These are phyloP conservation scores for Coelopa frigida DNA, from an alignment of 1,140 invertebrate species.

Conservation along the genomic window DNA sequence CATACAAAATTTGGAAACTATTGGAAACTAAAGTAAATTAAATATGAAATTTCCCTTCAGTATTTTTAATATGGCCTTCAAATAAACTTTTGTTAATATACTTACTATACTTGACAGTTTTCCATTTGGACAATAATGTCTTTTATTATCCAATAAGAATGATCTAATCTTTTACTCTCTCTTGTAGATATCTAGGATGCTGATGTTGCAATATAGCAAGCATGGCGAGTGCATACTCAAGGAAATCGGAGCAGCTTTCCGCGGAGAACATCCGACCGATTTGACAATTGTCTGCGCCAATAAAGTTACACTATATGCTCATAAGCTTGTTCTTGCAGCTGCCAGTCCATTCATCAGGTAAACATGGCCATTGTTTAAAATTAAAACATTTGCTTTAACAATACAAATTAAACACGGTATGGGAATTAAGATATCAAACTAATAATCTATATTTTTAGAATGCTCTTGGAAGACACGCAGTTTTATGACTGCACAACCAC, in stretches of 20 bases:
- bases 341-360: slow-evolving; percentile 71
- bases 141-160: background rate
- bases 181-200: slow-evolving; percentile 55
- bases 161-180: slow-evolving; percentile 14
- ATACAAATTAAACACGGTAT: no score
- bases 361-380: background rate
- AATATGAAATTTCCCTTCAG: no score
- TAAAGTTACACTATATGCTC: slow-evolving; percentile 62
- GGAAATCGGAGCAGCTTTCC: slow-evolving; percentile 76
- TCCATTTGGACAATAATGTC: no score
- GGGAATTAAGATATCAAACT: no score
- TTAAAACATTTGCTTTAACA: background rate
- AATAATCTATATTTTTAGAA: no score
- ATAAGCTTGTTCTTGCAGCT: slow-evolving; percentile 73
- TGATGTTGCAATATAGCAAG: slow-evolving; percentile 83
- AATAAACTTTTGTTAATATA: no score
- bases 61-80: no score
- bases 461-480: slow-evolving; percentile 65
- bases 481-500: slow-evolving; percentile 62
- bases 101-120: no score
- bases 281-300: slow-evolving; percentile 74
- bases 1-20: no score
- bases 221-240: slow-evolving; percentile 80
- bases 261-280: slow-evolving; percentile 72
- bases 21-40: no score